A percentile compares a stretch with the other conserved stretches of the same genome.
Conservation (phyloP, 2,797 vertebrate species). For the Linurgus olivaceus region DNA sequence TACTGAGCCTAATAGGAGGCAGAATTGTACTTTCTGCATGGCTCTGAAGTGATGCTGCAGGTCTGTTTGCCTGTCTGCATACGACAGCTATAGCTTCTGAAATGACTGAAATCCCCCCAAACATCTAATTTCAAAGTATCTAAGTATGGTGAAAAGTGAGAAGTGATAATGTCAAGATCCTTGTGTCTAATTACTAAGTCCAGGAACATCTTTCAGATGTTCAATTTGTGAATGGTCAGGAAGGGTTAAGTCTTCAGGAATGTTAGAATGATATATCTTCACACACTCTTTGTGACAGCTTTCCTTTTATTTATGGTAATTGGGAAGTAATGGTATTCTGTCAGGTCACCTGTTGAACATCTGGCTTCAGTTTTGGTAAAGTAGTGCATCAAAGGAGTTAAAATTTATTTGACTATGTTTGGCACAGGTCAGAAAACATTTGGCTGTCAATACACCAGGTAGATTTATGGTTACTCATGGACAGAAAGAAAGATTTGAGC, state of each 20-base stretch:
- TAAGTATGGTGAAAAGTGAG: neutral
- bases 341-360: constrained; percentile 72
- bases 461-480: neutral
- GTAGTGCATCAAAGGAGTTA: constrained; percentile 30
- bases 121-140: neutral
- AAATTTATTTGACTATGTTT: constrained; percentile 49
- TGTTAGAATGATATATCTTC: constrained; percentile 5
- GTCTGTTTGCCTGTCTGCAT: neutral
- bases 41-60: neutral
- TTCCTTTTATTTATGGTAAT: constrained; percentile 64
- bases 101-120: neutral
- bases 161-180: neutral
- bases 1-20: neutral
- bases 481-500: neutral
- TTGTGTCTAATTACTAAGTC: neutral
- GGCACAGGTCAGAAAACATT: constrained; percentile 27
- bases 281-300: constrained; percentile 20
- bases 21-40: neutral
- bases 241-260: constrained; percentile 70
- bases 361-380: constrained; percentile 63
- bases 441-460: neutral
- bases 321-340: constrained; percentile 50
- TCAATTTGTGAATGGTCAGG: neutral
- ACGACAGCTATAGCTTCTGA: neutral
- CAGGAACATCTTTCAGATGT: neutral